Percentiles rank a stretch among this genome's conserved stretches.
Evolutionary conservation across 1,140 invertebrate genomes (phyloP).

Genomic region (Drosophila pseudoananassae): DNA sequence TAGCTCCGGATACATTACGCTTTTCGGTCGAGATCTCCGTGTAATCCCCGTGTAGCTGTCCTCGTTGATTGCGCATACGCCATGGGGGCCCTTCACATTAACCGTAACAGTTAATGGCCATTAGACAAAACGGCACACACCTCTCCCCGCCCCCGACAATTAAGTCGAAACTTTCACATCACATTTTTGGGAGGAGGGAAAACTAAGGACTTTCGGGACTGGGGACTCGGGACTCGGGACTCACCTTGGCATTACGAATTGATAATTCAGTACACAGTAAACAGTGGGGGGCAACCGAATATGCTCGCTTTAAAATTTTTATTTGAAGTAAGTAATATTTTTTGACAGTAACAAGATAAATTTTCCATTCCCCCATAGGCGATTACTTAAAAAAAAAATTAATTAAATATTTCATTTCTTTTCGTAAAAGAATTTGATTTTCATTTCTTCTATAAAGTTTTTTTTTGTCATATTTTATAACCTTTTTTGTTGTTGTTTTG

Average conservation of each 20-base stretch:
- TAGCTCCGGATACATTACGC: conserved; percentile 16
- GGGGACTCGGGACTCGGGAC: too few relatives aligned
- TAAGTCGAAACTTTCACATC: conserved; percentile 38
- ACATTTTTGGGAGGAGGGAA: too few relatives aligned
- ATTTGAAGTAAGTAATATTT: conserved; percentile 83
- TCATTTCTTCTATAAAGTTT: conserved; percentile 33
- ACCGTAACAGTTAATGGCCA: conserved; percentile 41
- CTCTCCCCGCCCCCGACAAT: conserved; percentile 22
- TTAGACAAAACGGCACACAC: conserved; percentile 47
- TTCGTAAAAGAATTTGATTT: conserved; percentile 60
- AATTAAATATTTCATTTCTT: conserved; percentile 19
- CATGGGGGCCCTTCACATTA: conserved; percentile 5
- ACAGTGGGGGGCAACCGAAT: too few relatives aligned
- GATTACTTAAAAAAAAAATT: conserved; percentile 43
- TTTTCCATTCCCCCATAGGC: conserved; percentile 48
- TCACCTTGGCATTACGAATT: neutral
- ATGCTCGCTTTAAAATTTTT: conserved; percentile 73
- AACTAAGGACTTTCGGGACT: too few relatives aligned
- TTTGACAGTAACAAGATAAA: conserved; percentile 80
- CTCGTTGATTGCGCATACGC: conserved; percentile 55
- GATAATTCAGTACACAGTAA: neutral
- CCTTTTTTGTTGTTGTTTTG: conserved; percentile 4
- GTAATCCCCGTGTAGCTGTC: conserved; percentile 47
- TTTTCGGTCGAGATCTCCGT: conserved; percentile 17
- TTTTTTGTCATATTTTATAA: conserved; percentile 5